Conservation (phyloP, 1,140 invertebrate species). For the Eciton burchellii region DNA sequence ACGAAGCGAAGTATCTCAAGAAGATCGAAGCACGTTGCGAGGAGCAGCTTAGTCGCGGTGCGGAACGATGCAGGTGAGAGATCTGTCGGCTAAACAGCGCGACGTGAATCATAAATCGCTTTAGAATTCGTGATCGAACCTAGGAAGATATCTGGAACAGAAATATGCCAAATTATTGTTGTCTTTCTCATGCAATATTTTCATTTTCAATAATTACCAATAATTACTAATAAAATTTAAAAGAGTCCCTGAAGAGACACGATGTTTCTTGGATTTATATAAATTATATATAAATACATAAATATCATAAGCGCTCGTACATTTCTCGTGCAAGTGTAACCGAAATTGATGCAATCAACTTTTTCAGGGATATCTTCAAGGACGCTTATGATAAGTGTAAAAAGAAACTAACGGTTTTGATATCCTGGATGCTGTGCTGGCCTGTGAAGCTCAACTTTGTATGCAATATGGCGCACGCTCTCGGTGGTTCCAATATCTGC, state of each 20-base stretch:
- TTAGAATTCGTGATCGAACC: too few species aligned
- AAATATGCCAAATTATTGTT: too few species aligned
- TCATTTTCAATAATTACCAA: too few species aligned
- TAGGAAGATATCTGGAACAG: too few species aligned
- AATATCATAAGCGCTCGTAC: too few species aligned
- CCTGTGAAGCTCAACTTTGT: slow-evolving; percentile 90
- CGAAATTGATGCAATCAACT: neutral
- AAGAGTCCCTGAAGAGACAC: too few species aligned
- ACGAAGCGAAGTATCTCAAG: slow-evolving; percentile 86
- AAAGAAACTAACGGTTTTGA: slow-evolving; percentile 85
- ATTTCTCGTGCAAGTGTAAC: neutral
- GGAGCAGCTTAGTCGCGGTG: slow-evolving; percentile 85
- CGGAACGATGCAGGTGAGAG: slow-evolving; percentile 79
- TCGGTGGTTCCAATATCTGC: slow-evolving; percentile 83
- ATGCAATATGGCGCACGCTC: slow-evolving; percentile 87
- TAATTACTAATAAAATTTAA: too few species aligned
- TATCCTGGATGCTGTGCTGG: slow-evolving; percentile 89
- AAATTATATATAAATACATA: neutral
- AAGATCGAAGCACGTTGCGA: slow-evolving; percentile 89
- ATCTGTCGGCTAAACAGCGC: too few species aligned
- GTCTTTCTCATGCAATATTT: too few species aligned
- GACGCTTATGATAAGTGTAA: slow-evolving; percentile 87
- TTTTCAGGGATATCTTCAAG: slow-evolving; percentile 85
- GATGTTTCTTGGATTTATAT: too few species aligned
- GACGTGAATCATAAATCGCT: too few species aligned